Conservation (phyloP, 1,140 invertebrate genomes). For the Vollenhovia emeryi region DNA sequence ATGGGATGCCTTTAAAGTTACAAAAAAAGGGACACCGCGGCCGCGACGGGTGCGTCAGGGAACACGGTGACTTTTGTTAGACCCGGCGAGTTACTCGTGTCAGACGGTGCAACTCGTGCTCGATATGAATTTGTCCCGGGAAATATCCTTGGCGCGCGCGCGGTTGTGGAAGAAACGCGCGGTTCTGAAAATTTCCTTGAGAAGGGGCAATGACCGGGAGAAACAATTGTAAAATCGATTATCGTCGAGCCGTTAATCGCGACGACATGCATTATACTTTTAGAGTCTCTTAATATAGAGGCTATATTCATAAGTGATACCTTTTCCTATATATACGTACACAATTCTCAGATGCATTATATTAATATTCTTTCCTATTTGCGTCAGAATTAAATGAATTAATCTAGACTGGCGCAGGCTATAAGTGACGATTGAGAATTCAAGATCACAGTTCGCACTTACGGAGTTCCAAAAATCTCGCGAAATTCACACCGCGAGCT, state of each 20-base stretch:
- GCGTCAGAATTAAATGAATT: no score
- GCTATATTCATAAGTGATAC: no score
- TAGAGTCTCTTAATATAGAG: no score
- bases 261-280: no score
- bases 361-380: background rate
- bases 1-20: background rate
- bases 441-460: background rate
- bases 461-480: background rate
- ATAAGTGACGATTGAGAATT: background rate
- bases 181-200: background rate
- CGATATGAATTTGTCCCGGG: background rate
- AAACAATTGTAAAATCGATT: background rate
- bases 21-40: background rate
- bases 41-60: background rate
- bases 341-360: background rate
- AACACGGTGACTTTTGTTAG: constrained; percentile 11
- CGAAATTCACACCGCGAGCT: background rate
- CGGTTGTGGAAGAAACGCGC: no score
- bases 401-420: no score
- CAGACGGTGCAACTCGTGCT: background rate
- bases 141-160: background rate
- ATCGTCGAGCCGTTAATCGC: no score
- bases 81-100: constrained; percentile 5
- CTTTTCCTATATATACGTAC: background rate
- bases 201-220: background rate